Evolutionary conservation across 2,888 invertebrate species (phyloP).

Genomic region (Habrosyne pyritoides): DNA sequence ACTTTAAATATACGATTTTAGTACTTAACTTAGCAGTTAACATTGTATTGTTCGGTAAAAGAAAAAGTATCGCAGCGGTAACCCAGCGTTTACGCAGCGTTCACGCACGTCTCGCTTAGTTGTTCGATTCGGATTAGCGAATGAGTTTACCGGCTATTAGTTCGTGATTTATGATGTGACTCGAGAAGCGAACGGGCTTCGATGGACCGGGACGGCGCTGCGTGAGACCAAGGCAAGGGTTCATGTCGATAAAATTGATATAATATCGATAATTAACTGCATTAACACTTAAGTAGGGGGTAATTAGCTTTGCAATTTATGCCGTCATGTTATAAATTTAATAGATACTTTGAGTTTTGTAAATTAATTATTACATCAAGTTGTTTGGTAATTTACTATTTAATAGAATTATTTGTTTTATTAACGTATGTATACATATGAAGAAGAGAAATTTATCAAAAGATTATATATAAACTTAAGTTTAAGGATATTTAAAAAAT

Average conservation of each 20-base stretch:
- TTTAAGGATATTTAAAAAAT: too few relatives aligned
- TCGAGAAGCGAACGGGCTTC: slow-evolving; percentile 56
- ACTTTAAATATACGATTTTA: background rate
- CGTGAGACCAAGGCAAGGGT: slow-evolving; percentile 61
- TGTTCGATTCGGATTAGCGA: slow-evolving; percentile 78
- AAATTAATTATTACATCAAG: too few relatives aligned
- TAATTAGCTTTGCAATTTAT: background rate
- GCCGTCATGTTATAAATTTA: background rate
- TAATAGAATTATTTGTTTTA: too few relatives aligned
- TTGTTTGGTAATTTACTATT: too few relatives aligned
- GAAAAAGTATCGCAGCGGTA: slow-evolving; percentile 24
- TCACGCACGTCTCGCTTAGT: slow-evolving; percentile 47
- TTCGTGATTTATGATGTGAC: slow-evolving; percentile 79
- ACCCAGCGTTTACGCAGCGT: slow-evolving; percentile 33
- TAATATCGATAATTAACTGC: slow-evolving; percentile 21
- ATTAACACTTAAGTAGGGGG: background rate
- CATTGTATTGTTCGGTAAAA: slow-evolving; percentile 16
- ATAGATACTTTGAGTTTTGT: background rate
- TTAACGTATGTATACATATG: too few relatives aligned
- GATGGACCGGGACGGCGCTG: slow-evolving; percentile 68
- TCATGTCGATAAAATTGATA: slow-evolving; percentile 11
- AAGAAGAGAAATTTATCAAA: too few relatives aligned
- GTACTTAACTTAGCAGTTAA: background rate
- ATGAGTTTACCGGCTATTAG: slow-evolving; percentile 80
- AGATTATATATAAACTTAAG: too few relatives aligned